A percentile compares a stretch with the other conserved stretches of the same genome.
phyloP scores from a whole-genome alignment of 2,113 vertebrate genomes.

The Nothobranchius furzeri region DNA sequence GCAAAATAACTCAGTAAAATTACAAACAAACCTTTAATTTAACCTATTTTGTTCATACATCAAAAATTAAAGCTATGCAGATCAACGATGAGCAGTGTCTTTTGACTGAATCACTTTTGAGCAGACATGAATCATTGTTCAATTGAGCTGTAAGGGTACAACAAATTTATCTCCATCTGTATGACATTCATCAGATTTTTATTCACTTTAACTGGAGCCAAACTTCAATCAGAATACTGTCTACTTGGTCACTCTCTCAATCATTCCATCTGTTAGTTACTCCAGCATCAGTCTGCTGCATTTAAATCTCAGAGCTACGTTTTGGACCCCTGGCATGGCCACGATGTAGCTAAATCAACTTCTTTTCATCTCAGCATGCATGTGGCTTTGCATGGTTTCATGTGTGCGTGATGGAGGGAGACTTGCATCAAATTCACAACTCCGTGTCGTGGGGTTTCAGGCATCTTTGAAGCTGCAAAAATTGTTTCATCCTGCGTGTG shows the following conservation, averaged over 20 bases:
- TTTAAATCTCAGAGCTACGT: slow-evolving; percentile 48
- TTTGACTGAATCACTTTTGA: no score
- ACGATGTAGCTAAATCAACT: slow-evolving; percentile 27
- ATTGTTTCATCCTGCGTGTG: slow-evolving; percentile 61
- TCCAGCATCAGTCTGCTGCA: slow-evolving; percentile 45
- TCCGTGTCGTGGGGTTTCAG: slow-evolving; percentile 50
- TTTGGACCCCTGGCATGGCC: slow-evolving; percentile 22
- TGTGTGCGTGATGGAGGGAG: neutral
- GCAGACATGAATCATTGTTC: no score
- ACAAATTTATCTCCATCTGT: neutral
- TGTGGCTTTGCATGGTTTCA: slow-evolving; percentile 15
- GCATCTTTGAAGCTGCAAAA: slow-evolving; percentile 56
- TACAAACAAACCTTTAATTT: no score
- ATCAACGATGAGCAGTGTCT: no score
- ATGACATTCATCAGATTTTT: slow-evolving; percentile 10
- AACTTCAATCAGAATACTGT: slow-evolving; percentile 30
- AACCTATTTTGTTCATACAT: no score
- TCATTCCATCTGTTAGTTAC: slow-evolving; percentile 48
- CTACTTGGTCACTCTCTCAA: slow-evolving; percentile 53
- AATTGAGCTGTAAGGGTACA: no score
- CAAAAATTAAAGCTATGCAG: no score
- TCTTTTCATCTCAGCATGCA: slow-evolving; percentile 47
- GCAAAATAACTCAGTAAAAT: no score
- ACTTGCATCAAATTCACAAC: slow-evolving; percentile 43
- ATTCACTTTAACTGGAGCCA: slow-evolving; percentile 11